These are phyloP conservation scores for Aleiodes alternator DNA, from an alignment of 2,888 invertebrate species.

Conservation along the genomic window DNA sequence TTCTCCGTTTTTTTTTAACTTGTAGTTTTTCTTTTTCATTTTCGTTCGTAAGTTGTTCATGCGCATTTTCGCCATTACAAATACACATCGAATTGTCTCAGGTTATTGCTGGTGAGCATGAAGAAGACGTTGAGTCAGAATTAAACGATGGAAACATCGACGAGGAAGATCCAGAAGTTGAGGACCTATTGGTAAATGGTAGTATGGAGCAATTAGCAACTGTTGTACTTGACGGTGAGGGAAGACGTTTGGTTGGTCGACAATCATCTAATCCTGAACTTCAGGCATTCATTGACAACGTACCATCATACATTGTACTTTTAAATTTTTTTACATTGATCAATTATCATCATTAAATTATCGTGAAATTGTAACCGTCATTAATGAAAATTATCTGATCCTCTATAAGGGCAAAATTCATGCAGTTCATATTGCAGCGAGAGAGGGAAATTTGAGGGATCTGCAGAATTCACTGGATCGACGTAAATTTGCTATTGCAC, in stretches of 20 bases:
- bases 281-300: constrained; percentile 91
- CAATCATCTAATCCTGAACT: constrained; percentile 86
- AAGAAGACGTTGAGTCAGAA: constrained; percentile 64
- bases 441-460: constrained; percentile 89
- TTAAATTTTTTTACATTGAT: not conserved
- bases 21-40: not conserved
- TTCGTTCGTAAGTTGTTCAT: constrained; percentile 50
- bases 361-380: constrained; percentile 25
- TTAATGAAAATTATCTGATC: not conserved
- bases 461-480: constrained; percentile 91
- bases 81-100: constrained; percentile 54
- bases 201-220: constrained; percentile 94
- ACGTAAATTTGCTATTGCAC: constrained; percentile 92
- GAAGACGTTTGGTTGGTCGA: constrained; percentile 84
- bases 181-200: constrained; percentile 82
- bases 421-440: constrained; percentile 90
- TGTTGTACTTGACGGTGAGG: constrained; percentile 92
- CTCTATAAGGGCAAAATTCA: constrained; percentile 88
- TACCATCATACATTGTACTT: constrained; percentile 89
- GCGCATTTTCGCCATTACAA: constrained; percentile 56
- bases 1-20: not conserved
- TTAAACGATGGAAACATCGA: constrained; percentile 64
- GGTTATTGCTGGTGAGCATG: constrained; percentile 68
- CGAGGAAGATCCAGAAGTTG: constrained; percentile 80
- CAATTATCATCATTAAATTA: not conserved